Percentiles rank a stretch among this genome's conserved stretches.
phyloP scores from a whole-genome alignment of 2,797 vertebrate genomes.

The Coracias cyanogaster region DNA sequence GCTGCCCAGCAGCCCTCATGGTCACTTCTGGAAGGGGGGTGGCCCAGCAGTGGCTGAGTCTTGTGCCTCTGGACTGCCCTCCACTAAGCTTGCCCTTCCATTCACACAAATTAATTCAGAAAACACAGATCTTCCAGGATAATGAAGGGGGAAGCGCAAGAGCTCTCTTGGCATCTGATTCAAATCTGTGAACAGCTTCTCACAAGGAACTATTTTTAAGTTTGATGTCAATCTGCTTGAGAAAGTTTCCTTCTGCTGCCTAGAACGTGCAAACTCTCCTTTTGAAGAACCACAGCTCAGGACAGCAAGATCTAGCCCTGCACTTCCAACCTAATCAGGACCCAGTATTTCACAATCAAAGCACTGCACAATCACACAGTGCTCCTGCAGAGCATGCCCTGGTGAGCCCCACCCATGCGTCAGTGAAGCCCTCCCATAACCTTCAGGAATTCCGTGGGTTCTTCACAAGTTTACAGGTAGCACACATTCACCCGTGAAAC shows the following conservation, averaged over 20 bases:
- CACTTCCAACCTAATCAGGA: background rate
- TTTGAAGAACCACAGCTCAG: background rate
- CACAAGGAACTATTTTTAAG: conserved; percentile 59
- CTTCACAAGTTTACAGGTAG: background rate
- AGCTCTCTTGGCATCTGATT: conserved; percentile 20
- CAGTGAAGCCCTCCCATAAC: background rate
- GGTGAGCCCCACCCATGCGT: background rate
- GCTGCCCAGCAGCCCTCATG: fast-evolving
- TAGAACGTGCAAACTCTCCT: conserved; percentile 1
- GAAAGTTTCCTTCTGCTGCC: conserved; percentile 61
- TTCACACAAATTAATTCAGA: conserved; percentile 14
- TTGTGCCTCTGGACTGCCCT: background rate
- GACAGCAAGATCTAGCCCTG: background rate
- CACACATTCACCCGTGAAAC: background rate
- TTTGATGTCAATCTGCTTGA: conserved; percentile 45
- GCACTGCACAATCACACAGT: fast-evolving
- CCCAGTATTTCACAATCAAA: background rate
- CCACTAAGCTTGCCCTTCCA: background rate
- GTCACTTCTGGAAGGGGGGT: background rate
- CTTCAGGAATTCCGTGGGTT: background rate
- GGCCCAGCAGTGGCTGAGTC: background rate
- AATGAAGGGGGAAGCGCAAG: background rate
- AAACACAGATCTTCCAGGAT: background rate
- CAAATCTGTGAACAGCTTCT: conserved; percentile 25
- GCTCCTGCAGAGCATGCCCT: background rate